Evolutionary conservation across 2,888 invertebrate species (phyloP).

Genomic region (Noctua pronuba): DNA sequence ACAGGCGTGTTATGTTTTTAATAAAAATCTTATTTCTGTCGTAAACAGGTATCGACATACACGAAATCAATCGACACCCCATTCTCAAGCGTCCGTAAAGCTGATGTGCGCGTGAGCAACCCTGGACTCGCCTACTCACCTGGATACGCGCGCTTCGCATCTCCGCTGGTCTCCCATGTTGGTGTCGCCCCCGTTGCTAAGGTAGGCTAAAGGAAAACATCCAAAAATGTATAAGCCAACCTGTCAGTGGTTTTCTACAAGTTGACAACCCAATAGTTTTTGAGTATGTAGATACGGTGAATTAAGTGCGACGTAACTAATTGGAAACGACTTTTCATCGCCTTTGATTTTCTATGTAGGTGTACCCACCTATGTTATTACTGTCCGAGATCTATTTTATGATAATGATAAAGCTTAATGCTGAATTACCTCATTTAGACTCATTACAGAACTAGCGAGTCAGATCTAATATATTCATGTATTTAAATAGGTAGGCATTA

Average conservation of each 20-base stretch:
- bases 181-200: slow-evolving; percentile 84
- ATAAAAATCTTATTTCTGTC: background rate
- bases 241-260: background rate
- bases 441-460: background rate
- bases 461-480: background rate
- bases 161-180: slow-evolving; percentile 82
- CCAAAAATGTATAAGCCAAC: background rate
- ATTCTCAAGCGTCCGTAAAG: slow-evolving; percentile 93
- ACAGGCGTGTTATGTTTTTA: background rate
- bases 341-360: background rate
- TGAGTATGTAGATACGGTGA: background rate
- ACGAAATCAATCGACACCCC: slow-evolving; percentile 93
- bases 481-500: background rate
- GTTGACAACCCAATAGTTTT: background rate
- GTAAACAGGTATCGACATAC: slow-evolving; percentile 91
- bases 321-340: background rate
- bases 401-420: background rate
- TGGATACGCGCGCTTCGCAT: slow-evolving; percentile 75
- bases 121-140: slow-evolving; percentile 88
- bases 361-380: background rate
- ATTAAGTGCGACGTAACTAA: background rate
- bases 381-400: background rate
- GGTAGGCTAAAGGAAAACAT: slow-evolving; percentile 69
- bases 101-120: slow-evolving; percentile 93
- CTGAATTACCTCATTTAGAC: background rate